These are phyloP conservation scores for Pipistrellus pipistrellus DNA, from an alignment of 2,797 vertebrate genomes.

Conservation along the genomic window DNA sequence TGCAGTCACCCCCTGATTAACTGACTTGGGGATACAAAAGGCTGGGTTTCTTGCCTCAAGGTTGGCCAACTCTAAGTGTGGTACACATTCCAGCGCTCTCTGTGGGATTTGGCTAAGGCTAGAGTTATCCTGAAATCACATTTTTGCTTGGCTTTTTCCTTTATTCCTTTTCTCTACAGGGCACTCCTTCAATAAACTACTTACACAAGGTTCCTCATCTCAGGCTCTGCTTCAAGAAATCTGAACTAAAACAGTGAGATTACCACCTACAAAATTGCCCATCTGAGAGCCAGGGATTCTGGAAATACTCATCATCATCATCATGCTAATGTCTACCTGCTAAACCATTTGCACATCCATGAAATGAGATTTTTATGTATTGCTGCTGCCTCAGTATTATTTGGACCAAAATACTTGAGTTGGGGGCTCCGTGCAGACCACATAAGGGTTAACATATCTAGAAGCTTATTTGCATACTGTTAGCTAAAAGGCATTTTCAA, in stretches of 20 bases:
- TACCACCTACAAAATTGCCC: neutral
- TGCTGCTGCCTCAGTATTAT: neutral
- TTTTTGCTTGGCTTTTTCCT: neutral
- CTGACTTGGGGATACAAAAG: neutral
- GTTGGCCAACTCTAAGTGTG: neutral
- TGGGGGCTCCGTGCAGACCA: neutral
- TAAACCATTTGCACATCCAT: neutral
- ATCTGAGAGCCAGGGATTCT: neutral
- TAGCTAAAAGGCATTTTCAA: constrained; percentile 12
- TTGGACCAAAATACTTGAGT: neutral
- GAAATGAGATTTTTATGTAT: neutral
- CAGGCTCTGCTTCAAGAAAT: neutral
- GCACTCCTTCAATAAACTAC: neutral
- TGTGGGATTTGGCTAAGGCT: neutral
- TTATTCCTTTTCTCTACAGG: neutral
- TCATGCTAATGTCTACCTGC: neutral
- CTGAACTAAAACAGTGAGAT: neutral
- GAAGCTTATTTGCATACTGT: neutral
- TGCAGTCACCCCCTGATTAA: neutral
- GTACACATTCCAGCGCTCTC: neutral
- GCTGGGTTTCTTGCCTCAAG: neutral
- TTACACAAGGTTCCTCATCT: neutral
- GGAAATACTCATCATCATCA: neutral
- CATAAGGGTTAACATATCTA: neutral
- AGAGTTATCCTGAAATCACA: neutral